Evolutionary conservation across 1,140 invertebrate genomes (phyloP), one percentile per base, ranked within the genome.

Genomic region (Drosophila parabipectinata): DNA sequence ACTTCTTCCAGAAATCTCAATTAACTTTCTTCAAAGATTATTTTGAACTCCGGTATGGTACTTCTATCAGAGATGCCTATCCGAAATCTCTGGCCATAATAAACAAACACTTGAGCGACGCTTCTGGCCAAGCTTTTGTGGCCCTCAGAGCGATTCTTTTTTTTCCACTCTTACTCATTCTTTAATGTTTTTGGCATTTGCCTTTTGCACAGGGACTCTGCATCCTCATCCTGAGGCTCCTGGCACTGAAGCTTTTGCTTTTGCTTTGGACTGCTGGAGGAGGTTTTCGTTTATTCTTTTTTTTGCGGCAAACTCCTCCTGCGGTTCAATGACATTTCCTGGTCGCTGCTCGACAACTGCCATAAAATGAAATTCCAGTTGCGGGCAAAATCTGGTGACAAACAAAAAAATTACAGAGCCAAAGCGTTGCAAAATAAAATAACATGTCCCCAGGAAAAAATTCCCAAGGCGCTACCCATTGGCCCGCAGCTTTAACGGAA

Each of bases 291-390:
- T 28, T 28, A 6, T 28, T 28, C 4, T 28, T 28, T 37, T 44
- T 44, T 77, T 32, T 52, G 82, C 61, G 61, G 74, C 73, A 81
- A 47, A 60, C 37, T 50, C 53, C 54, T 41, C 60, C 60, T 44
- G 48, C 45, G 60, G 82, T 87, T 87, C 82, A 87, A 87, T 87
- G 82, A 85, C 81, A 87, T 48, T 74, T 74, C 59, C 48, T 39
- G 59, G 51, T 66, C 32, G 66, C 59, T 57, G 47, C 52, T 54
- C 47, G 39, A 56, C 26, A 44, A 48, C 56, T 58, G 67, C 77
- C 67, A 79, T 76, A 67, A 81, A 79, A 76, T 77, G 74, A 75
- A 76, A 68, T 81, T 77, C 82, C 69, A 61, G 58, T 53, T 69
- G 77, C 60, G 37, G 44, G 15, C 44, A 47, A 8, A 37, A 48